Percentiles rank a stretch among this genome's conserved stretches.
These are phyloP conservation scores for Peromyscus maniculatus DNA, from an alignment of 2,113 vertebrate genomes.

Conservation along the genomic window DNA sequence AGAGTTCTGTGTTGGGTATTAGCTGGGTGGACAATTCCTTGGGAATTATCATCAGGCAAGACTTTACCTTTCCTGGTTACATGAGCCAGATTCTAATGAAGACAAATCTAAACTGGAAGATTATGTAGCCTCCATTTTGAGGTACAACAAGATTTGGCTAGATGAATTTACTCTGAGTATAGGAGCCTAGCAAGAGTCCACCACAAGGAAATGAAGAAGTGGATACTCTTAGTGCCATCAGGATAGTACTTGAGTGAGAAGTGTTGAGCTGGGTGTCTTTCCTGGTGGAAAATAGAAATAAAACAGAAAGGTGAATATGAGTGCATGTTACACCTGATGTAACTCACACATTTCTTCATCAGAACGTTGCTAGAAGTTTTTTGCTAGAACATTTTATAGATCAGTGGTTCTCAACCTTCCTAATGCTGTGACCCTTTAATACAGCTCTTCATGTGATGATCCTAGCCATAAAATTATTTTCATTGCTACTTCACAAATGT, in stretches of 20 bases:
- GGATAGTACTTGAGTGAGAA: background rate
- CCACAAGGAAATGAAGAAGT: background rate
- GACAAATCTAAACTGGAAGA: background rate
- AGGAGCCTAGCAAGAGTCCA: background rate
- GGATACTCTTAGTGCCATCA: background rate
- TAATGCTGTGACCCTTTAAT: background rate
- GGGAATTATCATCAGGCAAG: background rate
- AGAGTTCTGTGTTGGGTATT: background rate
- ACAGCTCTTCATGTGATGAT: background rate
- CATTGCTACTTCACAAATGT: background rate
- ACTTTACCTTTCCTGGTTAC: background rate
- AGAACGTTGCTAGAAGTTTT: background rate
- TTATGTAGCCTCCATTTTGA: background rate
- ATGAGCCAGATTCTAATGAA: background rate
- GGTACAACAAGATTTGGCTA: background rate
- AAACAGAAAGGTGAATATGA: background rate
- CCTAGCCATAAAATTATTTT: background rate
- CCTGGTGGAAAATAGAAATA: background rate
- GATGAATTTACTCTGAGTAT: background rate
- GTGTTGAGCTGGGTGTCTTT: background rate
- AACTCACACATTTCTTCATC: background rate
- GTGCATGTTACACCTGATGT: background rate
- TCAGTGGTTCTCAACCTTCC: background rate
- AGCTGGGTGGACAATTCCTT: background rate
- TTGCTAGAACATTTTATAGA: background rate